Conservation (phyloP, 2,797 vertebrate genomes). For the Danionella dracula region DNA sequence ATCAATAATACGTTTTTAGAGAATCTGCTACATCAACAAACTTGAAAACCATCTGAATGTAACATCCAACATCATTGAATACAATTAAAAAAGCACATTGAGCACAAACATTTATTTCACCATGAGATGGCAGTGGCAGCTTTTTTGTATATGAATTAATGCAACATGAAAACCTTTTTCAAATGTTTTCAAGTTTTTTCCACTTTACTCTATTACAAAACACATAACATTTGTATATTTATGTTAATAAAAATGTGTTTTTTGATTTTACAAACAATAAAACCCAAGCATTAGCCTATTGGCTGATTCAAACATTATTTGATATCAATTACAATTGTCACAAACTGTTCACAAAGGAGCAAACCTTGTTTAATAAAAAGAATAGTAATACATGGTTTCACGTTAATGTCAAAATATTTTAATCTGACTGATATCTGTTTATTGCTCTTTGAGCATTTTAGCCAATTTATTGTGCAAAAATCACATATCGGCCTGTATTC, state of each 20-base stretch:
- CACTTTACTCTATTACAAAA: no score
- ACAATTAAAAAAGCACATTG: no score
- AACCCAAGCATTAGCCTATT: no score
- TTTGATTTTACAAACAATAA: no score
- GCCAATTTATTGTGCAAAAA: not conserved
- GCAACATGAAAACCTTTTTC: no score
- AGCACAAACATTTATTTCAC: not conserved
- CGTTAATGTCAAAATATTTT: not conserved
- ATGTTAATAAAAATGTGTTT: no score
- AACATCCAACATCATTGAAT: no score
- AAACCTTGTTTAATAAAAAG: not conserved
- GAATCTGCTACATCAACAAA: no score
- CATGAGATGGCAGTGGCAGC: constrained; percentile 22
- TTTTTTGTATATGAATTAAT: no score
- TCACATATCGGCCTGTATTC: not conserved
- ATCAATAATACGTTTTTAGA: not conserved
- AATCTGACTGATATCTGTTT: constrained; percentile 36
- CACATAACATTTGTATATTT: no score
- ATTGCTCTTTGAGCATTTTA: constrained; percentile 40
- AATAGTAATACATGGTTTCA: not conserved
- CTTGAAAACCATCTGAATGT: no score
- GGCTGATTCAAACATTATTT: not conserved
- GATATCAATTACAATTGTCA: not conserved
- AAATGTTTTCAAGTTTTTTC: no score
- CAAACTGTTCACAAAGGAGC: not conserved